These are phyloP conservation scores for Tetheella fluctuosa DNA, from an alignment of 2,888 invertebrate species.

Conservation along the genomic window DNA sequence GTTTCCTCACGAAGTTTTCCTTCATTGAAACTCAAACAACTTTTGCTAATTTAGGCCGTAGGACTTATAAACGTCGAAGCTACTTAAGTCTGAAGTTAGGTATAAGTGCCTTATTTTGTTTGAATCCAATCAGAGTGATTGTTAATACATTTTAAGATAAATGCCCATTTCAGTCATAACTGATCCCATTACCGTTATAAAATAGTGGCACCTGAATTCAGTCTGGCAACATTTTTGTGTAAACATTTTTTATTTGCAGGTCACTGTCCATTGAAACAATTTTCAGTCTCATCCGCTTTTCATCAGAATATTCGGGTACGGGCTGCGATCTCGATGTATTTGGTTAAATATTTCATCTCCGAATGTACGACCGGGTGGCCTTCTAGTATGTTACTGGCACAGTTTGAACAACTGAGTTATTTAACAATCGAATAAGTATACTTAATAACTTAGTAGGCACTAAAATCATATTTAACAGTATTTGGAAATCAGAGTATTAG, in stretches of 20 bases:
- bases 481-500: no score
- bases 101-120: no score
- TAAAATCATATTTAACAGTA: no score
- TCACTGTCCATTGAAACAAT: slow-evolving; percentile 51
- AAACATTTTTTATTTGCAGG: slow-evolving; percentile 2
- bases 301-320: slow-evolving; percentile 45
- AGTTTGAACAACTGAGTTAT: not conserved
- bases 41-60: no score
- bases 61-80: no score
- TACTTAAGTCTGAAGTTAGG: no score
- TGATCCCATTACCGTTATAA: not conserved
- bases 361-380: slow-evolving; percentile 46
- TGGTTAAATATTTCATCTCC: slow-evolving; percentile 71
- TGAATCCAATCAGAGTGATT: no score
- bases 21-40: no score
- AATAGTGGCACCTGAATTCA: not conserved
- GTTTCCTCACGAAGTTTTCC: no score
- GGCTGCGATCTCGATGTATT: slow-evolving; percentile 54
- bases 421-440: no score
- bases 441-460: no score
- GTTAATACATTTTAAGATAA: not conserved
- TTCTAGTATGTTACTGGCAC: slow-evolving; percentile 38
- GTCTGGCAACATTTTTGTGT: not conserved
- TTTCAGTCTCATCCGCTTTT: slow-evolving; percentile 54
- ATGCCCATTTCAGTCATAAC: not conserved